phyloP scores from a whole-genome alignment of 2,113 vertebrate genomes.

The Amphiprion percula region DNA sequence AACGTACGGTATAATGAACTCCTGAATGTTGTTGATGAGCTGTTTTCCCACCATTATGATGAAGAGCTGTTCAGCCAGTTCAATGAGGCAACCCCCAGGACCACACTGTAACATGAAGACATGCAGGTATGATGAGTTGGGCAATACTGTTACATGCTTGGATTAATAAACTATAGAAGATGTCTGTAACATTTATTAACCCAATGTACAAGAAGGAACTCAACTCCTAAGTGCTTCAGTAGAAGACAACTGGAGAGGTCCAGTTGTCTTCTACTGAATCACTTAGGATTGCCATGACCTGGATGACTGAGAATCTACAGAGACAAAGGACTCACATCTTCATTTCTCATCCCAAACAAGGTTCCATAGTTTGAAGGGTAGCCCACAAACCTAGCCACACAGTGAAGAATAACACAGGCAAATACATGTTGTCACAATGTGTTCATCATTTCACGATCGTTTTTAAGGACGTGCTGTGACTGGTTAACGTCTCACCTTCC shows the following conservation, averaged over 20 bases:
- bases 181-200: neutral
- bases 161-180: neutral
- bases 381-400: slow-evolving; percentile 82
- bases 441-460: neutral
- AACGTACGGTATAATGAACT: slow-evolving; percentile 86
- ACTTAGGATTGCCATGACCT: no score
- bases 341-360: slow-evolving; percentile 86
- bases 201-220: neutral
- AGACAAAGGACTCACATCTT: slow-evolving; percentile 82
- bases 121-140: neutral
- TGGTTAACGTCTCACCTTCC: slow-evolving; percentile 78
- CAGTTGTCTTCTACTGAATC: no score
- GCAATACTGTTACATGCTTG: neutral
- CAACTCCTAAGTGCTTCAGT: no score
- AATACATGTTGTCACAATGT: neutral
- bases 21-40: slow-evolving; percentile 86
- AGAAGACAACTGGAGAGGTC: no score
- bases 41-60: slow-evolving; percentile 89
- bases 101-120: slow-evolving; percentile 78
- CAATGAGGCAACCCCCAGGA: slow-evolving; percentile 85
- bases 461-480: neutral
- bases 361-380: slow-evolving; percentile 86
- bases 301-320: no score
- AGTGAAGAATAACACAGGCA: neutral
- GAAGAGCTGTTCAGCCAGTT: slow-evolving; percentile 87